phyloP scores from a whole-genome alignment of 1,140 invertebrate genomes.

The Charaxes varanes region DNA sequence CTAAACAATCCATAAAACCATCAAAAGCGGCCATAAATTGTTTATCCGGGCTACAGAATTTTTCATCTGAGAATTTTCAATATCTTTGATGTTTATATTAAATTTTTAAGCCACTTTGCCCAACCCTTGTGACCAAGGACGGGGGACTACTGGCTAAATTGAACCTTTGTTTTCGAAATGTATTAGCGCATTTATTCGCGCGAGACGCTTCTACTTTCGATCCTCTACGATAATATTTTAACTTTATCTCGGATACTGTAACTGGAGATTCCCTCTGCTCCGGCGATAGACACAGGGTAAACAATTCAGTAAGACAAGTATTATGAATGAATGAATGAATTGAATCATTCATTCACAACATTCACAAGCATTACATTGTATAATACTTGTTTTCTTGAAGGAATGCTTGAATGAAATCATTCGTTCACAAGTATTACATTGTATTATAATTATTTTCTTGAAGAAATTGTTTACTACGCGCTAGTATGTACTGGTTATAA shows the following conservation, averaged over 20 bases:
- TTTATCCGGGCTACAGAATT: conserved; percentile 11
- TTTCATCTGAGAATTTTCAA: conserved; percentile 17
- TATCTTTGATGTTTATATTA: conserved; percentile 14
- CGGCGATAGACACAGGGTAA: conserved; percentile 21
- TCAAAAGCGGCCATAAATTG: too few species aligned
- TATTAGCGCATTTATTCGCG: conserved; percentile 60
- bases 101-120: conserved; percentile 22
- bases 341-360: background rate
- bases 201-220: conserved; percentile 49
- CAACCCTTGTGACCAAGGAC: conserved; percentile 10
- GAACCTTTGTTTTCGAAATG: conserved; percentile 62
- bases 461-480: too few species aligned
- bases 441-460: too few species aligned
- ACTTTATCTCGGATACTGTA: conserved; percentile 61
- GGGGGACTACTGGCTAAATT: conserved; percentile 31
- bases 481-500: too few species aligned
- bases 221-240: conserved; percentile 66
- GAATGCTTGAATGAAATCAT: too few species aligned
- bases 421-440: too few species aligned
- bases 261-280: conserved; percentile 40
- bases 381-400: too few species aligned
- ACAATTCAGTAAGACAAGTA: conserved; percentile 3
- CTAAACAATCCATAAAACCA: too few species aligned
- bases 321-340: background rate
- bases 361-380: too few species aligned